Percentiles rank a stretch among this genome's conserved stretches.
These are phyloP conservation scores for Okamejei kenojei DNA, from an alignment of 2,797 vertebrate genomes.

Conservation along the genomic window DNA sequence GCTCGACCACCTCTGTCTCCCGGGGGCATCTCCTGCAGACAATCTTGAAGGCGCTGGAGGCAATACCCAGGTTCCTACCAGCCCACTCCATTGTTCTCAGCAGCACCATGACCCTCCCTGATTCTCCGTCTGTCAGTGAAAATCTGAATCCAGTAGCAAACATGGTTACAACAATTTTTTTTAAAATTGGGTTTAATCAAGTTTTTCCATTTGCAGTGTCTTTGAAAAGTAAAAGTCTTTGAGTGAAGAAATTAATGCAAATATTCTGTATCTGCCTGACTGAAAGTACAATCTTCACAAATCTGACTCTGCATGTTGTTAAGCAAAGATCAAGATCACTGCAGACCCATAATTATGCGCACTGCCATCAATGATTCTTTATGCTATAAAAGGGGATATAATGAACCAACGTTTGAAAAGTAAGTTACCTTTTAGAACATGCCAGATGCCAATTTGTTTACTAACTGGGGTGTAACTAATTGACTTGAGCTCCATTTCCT, in stretches of 20 bases:
- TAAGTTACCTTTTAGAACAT: not conserved
- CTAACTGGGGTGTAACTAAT: not conserved
- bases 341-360: not conserved
- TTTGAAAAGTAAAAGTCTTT: not conserved
- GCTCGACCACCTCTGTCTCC: too few species aligned
- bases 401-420: not conserved
- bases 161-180: not conserved
- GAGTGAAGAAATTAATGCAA: not conserved
- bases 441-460: constrained; percentile 2
- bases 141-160: not conserved
- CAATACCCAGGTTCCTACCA: too few species aligned
- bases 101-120: too few species aligned
- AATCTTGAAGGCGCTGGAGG: too few species aligned
- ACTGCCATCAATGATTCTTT: not conserved
- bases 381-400: not conserved
- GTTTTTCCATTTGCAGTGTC: not conserved
- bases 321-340: not conserved
- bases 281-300: not conserved
- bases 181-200: not conserved
- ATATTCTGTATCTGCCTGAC: not conserved
- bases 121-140: not conserved
- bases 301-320: not conserved
- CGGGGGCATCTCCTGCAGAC: too few species aligned
- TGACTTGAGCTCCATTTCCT: not conserved
- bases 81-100: too few species aligned